phyloP scores from a whole-genome alignment of 2,113 vertebrate genomes.

The Talpa occidentalis region DNA sequence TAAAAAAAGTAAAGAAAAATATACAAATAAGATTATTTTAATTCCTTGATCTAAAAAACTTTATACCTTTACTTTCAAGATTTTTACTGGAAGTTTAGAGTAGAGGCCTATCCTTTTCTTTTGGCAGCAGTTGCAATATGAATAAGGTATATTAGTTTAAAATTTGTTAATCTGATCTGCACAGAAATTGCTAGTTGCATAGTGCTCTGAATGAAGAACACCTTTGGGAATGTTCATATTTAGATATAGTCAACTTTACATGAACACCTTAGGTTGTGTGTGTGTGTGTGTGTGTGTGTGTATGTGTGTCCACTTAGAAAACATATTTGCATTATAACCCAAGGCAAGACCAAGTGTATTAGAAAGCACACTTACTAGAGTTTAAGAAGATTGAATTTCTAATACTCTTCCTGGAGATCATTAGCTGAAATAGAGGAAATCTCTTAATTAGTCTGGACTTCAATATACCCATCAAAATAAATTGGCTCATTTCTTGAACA shows the following conservation, averaged over 20 bases:
- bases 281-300: background rate
- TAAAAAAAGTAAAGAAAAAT: no score
- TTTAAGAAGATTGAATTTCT: conserved; percentile 47
- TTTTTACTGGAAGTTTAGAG: background rate
- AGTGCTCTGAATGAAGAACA: background rate
- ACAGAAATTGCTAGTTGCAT: background rate
- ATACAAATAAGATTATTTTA: background rate
- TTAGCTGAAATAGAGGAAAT: conserved; percentile 37
- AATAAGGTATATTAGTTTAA: background rate
- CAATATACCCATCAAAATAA: conserved; percentile 65
- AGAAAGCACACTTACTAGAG: background rate
- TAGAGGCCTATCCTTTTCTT: background rate
- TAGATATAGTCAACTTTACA: background rate
- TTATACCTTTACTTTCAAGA: background rate
- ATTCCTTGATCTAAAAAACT: background rate
- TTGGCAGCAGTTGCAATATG: background rate
- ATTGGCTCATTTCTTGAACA: conserved; percentile 7
- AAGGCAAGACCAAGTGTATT: background rate
- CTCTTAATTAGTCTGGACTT: conserved; percentile 58
- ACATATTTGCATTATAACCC: conserved; percentile 34
- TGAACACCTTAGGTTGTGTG: background rate
- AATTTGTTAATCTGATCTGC: background rate
- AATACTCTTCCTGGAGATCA: conserved; percentile 41
- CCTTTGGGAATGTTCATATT: background rate
- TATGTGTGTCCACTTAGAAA: background rate